phyloP scores from a whole-genome alignment of 2,797 vertebrate species.

The Sebastes vulpes region DNA sequence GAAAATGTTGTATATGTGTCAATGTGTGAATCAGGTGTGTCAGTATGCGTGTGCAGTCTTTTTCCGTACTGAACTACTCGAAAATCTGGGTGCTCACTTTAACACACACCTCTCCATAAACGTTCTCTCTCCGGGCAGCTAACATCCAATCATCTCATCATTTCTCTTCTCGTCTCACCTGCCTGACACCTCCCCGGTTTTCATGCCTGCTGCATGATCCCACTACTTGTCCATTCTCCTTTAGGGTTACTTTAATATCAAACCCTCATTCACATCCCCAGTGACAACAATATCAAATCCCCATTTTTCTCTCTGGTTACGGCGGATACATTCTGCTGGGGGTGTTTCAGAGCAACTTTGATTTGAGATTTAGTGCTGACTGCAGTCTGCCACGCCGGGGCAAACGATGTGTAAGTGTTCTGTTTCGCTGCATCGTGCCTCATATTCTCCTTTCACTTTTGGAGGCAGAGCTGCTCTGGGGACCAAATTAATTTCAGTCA shows the following conservation, averaged over 20 bases:
- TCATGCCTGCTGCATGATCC: slow-evolving; percentile 5
- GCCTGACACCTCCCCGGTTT: neutral
- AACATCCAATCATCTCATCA: slow-evolving; percentile 38
- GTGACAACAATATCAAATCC: slow-evolving; percentile 6
- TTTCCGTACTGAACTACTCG: neutral
- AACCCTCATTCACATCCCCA: neutral
- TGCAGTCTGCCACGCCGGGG: neutral
- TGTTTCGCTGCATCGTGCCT: neutral
- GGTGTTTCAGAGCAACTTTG: slow-evolving; percentile 26
- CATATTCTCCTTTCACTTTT: slow-evolving; percentile 2
- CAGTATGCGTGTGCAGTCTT: neutral
- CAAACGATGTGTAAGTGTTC: slow-evolving; percentile 6
- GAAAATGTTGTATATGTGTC: neutral
- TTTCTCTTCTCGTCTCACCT: slow-evolving; percentile 21
- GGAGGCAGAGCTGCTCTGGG: neutral
- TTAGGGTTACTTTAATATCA: neutral
- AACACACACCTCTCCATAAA: neutral
- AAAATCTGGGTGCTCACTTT: neutral
- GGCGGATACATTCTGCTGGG: neutral
- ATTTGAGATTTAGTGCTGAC: slow-evolving; percentile 37
- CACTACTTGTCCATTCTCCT: slow-evolving; percentile 35
- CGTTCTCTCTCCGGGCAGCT: slow-evolving; percentile 4
- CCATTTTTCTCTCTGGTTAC: slow-evolving; percentile 16
- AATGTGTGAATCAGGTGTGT: neutral
- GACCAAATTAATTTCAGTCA: slow-evolving; percentile 17